phyloP scores from a whole-genome alignment of 2,797 vertebrate genomes.

The Coregonus ussuriensis region DNA sequence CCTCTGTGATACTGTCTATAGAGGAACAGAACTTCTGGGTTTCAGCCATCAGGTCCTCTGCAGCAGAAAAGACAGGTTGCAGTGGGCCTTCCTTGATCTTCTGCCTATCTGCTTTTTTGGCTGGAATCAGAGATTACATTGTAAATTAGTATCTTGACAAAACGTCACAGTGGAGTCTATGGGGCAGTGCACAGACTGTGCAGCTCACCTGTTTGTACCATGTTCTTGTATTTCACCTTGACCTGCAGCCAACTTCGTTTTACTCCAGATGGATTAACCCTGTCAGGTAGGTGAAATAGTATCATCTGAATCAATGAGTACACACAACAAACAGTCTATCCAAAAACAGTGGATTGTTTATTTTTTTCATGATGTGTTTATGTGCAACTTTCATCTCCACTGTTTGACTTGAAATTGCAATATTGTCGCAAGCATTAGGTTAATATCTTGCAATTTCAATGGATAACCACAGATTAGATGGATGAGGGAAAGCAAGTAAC shows the following conservation, averaged over 20 bases:
- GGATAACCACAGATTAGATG: neutral
- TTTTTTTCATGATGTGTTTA: neutral
- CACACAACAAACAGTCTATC: neutral
- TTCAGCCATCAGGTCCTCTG: neutral
- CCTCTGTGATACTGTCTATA: neutral
- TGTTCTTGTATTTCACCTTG: neutral
- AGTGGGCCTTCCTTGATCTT: neutral
- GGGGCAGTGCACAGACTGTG: neutral
- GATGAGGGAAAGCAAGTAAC: neutral
- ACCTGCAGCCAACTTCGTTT: neutral
- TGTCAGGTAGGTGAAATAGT: neutral
- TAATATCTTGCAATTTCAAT: neutral
- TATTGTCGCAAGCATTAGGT: neutral
- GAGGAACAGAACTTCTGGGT: neutral
- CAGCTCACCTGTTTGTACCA: neutral
- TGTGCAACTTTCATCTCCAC: neutral
- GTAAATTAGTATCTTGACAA: neutral
- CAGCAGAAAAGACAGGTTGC: neutral
- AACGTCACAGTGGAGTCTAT: neutral
- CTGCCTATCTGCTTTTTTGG: neutral
- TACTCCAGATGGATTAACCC: slow-evolving; percentile 1
- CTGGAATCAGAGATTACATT: neutral
- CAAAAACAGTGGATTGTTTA: neutral
- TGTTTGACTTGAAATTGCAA: neutral
- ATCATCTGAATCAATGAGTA: neutral